Evolutionary conservation across 2,113 vertebrate genomes (phyloP).

Genomic region (Mellivora capensis): DNA sequence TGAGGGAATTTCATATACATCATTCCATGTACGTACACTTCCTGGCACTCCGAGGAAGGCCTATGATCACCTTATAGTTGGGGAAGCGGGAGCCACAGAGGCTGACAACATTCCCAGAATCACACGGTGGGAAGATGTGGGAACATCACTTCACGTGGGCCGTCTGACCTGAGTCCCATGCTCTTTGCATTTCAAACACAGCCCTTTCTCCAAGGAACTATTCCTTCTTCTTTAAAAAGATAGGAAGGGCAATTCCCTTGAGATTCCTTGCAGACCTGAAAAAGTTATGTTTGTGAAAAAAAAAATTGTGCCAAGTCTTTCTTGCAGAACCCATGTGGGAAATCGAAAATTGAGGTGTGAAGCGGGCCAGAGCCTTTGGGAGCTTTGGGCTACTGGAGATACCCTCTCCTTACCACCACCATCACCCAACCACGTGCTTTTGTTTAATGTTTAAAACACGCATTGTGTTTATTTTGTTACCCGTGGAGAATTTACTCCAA

Average conservation of each 20-base stretch:
- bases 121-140: neutral
- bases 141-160: neutral
- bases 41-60: neutral
- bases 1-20: neutral
- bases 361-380: neutral
- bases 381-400: neutral
- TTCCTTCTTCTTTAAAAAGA: neutral
- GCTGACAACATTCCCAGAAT: neutral
- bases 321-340: neutral
- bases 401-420: accelerated
- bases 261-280: neutral
- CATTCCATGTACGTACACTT: neutral
- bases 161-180: neutral
- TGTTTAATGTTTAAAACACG: neutral
- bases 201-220: neutral
- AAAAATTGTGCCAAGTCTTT: neutral
- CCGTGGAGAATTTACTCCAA: neutral
- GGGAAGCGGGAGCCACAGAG: neutral
- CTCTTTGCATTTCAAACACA: neutral
- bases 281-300: neutral
- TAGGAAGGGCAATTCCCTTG: neutral
- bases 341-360: neutral
- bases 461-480: neutral
- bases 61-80: neutral
- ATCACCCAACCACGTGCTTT: neutral